Evolutionary conservation across 1,140 invertebrate species (phyloP).

Genomic region (Pogonognathellus flavescens): DNA sequence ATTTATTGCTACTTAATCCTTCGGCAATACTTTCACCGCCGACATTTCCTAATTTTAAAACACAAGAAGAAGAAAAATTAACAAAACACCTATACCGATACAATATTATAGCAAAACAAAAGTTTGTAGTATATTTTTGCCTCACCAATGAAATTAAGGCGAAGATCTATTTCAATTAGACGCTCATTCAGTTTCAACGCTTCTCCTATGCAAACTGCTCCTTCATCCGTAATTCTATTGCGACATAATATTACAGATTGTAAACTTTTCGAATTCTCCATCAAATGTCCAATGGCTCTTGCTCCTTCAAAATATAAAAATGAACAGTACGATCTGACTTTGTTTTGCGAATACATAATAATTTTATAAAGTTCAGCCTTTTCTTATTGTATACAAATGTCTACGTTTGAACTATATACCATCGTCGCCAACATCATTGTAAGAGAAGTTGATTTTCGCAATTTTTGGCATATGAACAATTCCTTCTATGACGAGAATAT

Average conservation of each 20-base stretch:
- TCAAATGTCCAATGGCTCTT: constrained; percentile 55
- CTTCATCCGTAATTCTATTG: constrained; percentile 56
- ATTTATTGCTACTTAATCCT: constrained; percentile 29
- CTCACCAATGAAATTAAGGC: constrained; percentile 1
- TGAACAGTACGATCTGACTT: no score
- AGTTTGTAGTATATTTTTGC: background rate
- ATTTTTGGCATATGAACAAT: constrained; percentile 59
- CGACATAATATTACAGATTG: constrained; percentile 53
- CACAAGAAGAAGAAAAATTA: no score
- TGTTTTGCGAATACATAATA: no score
- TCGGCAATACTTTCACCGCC: background rate
- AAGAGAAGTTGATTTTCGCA: constrained; percentile 60
- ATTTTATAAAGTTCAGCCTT: no score
- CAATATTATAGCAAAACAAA: background rate
- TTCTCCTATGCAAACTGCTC: constrained; percentile 55
- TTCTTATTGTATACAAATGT: no score
- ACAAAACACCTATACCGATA: no score
- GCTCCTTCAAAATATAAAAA: constrained; percentile 57
- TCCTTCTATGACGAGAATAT: constrained; percentile 59
- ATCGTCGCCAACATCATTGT: constrained; percentile 57
- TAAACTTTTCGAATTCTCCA: constrained; percentile 43
- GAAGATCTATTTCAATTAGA: background rate
- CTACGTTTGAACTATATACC: constrained; percentile 53
- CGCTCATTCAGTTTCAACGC: constrained; percentile 26
- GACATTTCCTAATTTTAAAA: background rate